Evolutionary conservation across 2,113 vertebrate genomes (phyloP).

Genomic region (Murina feae): DNA sequence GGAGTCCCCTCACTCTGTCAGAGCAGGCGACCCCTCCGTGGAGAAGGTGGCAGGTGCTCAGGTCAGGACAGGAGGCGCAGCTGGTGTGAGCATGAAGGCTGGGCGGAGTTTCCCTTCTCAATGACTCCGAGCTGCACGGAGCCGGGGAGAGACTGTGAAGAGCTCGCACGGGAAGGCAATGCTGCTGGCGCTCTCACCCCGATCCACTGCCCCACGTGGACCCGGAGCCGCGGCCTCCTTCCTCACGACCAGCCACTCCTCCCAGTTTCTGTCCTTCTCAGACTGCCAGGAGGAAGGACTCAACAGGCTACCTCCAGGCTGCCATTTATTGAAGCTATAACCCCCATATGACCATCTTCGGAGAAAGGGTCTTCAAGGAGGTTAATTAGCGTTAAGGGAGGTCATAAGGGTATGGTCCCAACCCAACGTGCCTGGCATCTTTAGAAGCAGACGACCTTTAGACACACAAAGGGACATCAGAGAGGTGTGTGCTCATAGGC

Average conservation of each 20-base stretch:
- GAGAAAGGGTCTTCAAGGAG: background rate
- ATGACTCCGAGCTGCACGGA: background rate
- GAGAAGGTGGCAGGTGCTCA: background rate
- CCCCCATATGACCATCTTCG: background rate
- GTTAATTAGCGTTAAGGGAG: background rate
- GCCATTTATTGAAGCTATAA: background rate
- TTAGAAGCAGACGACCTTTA: background rate
- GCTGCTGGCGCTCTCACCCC: too few relatives aligned
- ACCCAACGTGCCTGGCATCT: background rate
- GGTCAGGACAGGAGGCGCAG: background rate
- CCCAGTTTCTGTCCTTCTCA: background rate
- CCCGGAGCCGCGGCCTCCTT: background rate
- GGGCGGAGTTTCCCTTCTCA: background rate
- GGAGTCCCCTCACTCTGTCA: too few relatives aligned
- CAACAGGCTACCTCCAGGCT: too few relatives aligned
- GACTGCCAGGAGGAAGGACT: background rate
- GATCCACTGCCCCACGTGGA: too few relatives aligned
- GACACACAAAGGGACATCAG: background rate
- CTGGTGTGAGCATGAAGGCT: background rate
- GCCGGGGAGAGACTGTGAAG: background rate
- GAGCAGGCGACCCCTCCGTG: background rate
- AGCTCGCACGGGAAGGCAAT: too few relatives aligned
- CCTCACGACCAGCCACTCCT: background rate
- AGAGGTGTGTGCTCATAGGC: background rate
- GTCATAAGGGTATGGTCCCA: background rate